Evolutionary conservation across 2,888 invertebrate genomes (phyloP).

Genomic region (Mechanitis mazaeus): DNA sequence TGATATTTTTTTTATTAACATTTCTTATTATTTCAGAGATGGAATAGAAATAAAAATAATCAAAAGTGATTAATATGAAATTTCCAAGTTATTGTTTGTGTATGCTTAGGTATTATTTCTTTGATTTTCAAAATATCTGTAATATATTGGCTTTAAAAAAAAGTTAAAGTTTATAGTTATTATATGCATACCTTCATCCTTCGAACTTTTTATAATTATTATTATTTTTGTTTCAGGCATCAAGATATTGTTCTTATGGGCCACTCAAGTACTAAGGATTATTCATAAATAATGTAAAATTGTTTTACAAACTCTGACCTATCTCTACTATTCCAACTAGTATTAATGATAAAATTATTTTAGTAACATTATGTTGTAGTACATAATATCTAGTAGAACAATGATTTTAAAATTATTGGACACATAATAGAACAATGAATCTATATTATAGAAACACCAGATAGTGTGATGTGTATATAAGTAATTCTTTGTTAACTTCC

Average conservation of each 20-base stretch:
- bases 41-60: conserved; percentile 61
- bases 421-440: not conserved
- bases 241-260: conserved; percentile 59
- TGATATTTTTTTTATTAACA: conserved; percentile 19
- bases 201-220: not conserved
- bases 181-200: not conserved
- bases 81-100: conserved; percentile 15
- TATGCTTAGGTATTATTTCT: conserved; percentile 25
- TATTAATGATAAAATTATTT: too few relatives aligned
- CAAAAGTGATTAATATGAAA: conserved; percentile 41
- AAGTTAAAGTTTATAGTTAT: conserved; percentile 10
- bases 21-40: conserved; percentile 53
- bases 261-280: conserved; percentile 49
- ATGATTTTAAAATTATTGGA: too few relatives aligned
- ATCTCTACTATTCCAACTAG: too few relatives aligned
- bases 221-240: conserved; percentile 49
- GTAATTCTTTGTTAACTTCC: not conserved
- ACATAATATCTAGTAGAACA: too few relatives aligned
- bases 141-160: conserved; percentile 11
- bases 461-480: not conserved
- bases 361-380: too few relatives aligned
- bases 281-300: conserved; percentile 39
- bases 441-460: too few relatives aligned
- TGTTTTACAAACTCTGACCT: not conserved
- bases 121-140: conserved; percentile 20